Percentiles rank a stretch among this genome's conserved stretches.
These are phyloP conservation scores for Lichenostomus cassidix DNA, from an alignment of 2,113 vertebrate genomes.

Conservation along the genomic window DNA sequence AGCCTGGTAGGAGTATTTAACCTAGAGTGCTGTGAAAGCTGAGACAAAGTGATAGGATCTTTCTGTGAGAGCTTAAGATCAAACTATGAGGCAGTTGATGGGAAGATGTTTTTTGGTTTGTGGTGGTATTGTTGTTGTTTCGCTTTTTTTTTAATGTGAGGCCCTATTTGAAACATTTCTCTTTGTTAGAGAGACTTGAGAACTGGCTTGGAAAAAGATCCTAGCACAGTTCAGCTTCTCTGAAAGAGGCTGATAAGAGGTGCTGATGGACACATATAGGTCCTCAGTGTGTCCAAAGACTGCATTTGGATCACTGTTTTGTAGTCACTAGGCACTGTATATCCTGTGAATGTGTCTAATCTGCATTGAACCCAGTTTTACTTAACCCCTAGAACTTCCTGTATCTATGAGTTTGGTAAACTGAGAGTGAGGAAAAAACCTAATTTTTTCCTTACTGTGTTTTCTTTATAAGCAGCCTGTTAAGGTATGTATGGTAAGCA, in stretches of 20 bases:
- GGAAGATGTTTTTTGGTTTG: neutral
- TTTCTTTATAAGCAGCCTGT: neutral
- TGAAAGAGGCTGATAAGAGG: neutral
- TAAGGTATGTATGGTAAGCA: slow-evolving; percentile 7
- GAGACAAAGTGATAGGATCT: neutral
- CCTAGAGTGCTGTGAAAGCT: neutral
- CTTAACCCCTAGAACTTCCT: neutral
- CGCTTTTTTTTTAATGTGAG: neutral
- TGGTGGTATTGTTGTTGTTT: neutral
- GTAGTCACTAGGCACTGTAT: neutral
- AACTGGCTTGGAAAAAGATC: neutral
- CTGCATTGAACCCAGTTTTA: neutral
- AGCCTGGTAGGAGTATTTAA: neutral
- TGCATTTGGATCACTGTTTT: neutral
- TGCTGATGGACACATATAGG: neutral
- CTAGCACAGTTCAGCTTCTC: neutral
- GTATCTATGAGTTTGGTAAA: neutral
- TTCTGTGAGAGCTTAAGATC: neutral
- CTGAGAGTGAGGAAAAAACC: neutral
- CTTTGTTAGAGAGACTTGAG: neutral
- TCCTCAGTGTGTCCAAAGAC: neutral
- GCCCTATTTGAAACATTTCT: neutral
- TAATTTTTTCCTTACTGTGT: neutral
- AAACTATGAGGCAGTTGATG: neutral
- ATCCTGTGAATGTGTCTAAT: neutral